A percentile compares a stretch with the other conserved stretches of the same genome.
Evolutionary conservation across 2,888 invertebrate species (phyloP).

Genomic region (Onchidella celtica): DNA sequence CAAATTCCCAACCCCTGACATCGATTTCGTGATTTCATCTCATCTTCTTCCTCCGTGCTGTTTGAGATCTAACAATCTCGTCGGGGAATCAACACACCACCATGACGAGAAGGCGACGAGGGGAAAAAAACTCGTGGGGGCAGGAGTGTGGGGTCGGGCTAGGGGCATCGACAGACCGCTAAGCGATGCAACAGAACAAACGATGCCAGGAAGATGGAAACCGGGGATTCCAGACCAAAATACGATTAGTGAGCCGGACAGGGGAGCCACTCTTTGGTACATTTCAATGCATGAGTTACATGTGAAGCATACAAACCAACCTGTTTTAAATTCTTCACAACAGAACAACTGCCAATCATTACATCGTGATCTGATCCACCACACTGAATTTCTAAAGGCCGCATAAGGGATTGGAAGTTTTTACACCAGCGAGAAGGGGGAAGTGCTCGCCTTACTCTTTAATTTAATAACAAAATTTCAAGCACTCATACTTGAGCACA

Average conservation of each 20-base stretch:
- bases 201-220: neutral
- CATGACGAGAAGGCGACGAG: neutral
- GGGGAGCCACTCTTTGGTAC: neutral
- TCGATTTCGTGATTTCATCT: constrained; percentile 49
- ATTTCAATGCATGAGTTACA: neutral
- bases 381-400: too few species aligned
- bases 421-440: too few species aligned
- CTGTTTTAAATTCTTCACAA: too few species aligned
- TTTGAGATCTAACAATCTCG: constrained; percentile 36
- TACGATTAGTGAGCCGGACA: neutral
- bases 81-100: constrained; percentile 27
- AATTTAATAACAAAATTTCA: too few species aligned
- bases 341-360: too few species aligned
- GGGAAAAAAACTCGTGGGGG: neutral
- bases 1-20: constrained; percentile 45
- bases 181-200: too few species aligned
- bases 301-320: neutral
- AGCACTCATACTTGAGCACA: too few species aligned
- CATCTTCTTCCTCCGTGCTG: constrained; percentile 30
- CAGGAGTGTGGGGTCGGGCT: neutral
- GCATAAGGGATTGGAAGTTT: too few species aligned
- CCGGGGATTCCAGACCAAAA: neutral
- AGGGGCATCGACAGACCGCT: neutral
- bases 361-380: too few species aligned
- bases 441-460: too few species aligned